A percentile compares a stretch with the other conserved stretches of the same genome.
Evolutionary conservation across 2,797 vertebrate species (phyloP).

Genomic region (Halcyon smyrnensis): DNA sequence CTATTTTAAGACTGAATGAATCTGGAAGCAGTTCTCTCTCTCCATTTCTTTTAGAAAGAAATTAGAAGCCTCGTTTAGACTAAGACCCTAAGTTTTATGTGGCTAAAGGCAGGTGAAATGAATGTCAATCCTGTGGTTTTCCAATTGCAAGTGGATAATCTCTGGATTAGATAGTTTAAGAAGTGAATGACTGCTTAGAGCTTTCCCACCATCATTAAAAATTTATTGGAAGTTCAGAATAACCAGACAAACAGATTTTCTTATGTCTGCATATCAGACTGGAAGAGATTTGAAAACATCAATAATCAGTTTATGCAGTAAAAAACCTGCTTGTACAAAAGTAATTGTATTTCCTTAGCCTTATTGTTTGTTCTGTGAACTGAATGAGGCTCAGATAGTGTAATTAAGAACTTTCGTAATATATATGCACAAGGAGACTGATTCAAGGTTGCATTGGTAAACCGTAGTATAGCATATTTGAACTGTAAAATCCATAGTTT

Average conservation of each 20-base stretch:
- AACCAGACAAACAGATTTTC: not conserved
- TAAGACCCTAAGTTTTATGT: not conserved
- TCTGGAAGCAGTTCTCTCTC: not conserved
- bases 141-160: not conserved
- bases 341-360: not conserved
- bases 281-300: not conserved
- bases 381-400: not conserved
- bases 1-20: not conserved
- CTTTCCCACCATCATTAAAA: not conserved
- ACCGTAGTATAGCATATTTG: not conserved
- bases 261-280: not conserved
- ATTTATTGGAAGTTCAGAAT: not conserved
- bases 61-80: not conserved
- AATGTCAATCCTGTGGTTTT: not conserved
- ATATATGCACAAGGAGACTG: not conserved
- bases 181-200: not conserved
- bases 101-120: not conserved
- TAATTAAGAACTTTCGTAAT: not conserved
- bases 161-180: not conserved
- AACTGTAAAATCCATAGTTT: accelerated
- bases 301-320: not conserved
- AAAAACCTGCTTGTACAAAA: accelerated
- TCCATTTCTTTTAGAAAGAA: not conserved
- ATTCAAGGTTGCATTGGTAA: not conserved
- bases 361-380: not conserved